Evolutionary conservation across 2,888 invertebrate genomes (phyloP), one percentile per base, ranked within the genome.

Genomic region (Harpalus rubripes): DNA sequence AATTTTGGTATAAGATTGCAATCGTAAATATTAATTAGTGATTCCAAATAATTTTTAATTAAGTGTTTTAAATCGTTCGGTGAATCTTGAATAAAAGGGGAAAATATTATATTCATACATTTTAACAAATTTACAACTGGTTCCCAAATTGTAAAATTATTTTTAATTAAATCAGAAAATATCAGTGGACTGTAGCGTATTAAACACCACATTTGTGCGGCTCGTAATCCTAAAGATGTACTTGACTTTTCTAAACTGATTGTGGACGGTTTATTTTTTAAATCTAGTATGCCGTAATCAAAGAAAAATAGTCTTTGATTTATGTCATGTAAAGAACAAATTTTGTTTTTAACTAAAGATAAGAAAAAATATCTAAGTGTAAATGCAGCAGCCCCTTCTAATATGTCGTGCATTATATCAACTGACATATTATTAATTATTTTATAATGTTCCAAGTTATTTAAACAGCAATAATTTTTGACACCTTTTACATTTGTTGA

Each of bases 211-310:
- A 52, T 52, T 52, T 52, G 44, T 52, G 44, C 44, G 8, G 44
- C 44, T 2, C 44, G 44, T 52, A 52, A 52, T 3, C 59, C 59
- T 16, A 59, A 59, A 59, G 59, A 59, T 18, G 59, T 59, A 18
- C 59, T 59, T 59, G 59, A 59, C n/a, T 59, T 59, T 15, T 59
- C 59, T 59, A 59, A 59, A 59, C 6, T 59, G n/a, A 59, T 59
- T 18, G 59, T 12, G 5, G 59, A 59, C 8, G 59, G 59, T 59
- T 59, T 59, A 18, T 59, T 59, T 59, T 59, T 59, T 59, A 15
- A 59, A 18, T 59, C 7, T 59, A 59, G 18, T 18, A 15, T 59
- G 1, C 59, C 59, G n/a, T 59, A 59, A 59, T 59, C 16, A 16
- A 59, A 59, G 5, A 59, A 59, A 15, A 16, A 59, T 59, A 59